Percentiles rank a stretch among this genome's conserved stretches.
Conservation (phyloP, 2,888 invertebrate species). For the Ptychoptera albimana region DNA sequence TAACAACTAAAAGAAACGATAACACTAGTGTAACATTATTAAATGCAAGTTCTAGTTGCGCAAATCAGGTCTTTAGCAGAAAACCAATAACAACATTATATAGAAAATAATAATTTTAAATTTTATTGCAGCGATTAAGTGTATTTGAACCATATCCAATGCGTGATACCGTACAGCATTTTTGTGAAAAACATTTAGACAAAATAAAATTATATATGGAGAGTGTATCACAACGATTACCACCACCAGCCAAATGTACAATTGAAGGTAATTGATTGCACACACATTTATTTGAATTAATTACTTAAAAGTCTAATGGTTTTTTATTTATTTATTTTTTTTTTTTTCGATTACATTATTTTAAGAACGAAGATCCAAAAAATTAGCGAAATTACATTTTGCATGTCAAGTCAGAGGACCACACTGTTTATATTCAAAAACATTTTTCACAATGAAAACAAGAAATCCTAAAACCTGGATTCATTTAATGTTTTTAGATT, state of each 20-base stretch:
- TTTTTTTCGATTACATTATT: conserved; percentile 13
- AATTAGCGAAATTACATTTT: conserved; percentile 76
- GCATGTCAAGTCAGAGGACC: conserved; percentile 70
- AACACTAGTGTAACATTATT: conserved; percentile 67
- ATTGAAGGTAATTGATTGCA: conserved; percentile 55
- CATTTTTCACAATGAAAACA: conserved; percentile 62
- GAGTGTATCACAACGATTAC: conserved; percentile 65
- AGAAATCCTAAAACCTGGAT: conserved; percentile 82
- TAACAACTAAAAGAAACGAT: conserved; percentile 45
- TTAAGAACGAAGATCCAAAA: conserved; percentile 64
- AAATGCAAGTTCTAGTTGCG: conserved; percentile 31
- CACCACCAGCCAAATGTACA: conserved; percentile 83
- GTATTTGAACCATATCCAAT: conserved; percentile 85
- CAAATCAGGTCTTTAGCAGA: conserved; percentile 4
- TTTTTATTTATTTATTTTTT: conserved; percentile 2
- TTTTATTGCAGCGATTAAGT: conserved; percentile 46
- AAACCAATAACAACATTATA: too few relatives aligned
- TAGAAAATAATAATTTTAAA: too few relatives aligned
- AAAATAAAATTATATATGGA: conserved; percentile 87
- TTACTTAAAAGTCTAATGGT: conserved; percentile 5
- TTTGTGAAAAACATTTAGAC: conserved; percentile 86
- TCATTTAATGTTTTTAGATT: conserved; percentile 87
- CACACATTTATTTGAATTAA: neutral
- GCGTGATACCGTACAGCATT: conserved; percentile 84
- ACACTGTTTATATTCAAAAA: conserved; percentile 74